These are phyloP conservation scores for Oncorhynchus masou DNA, from an alignment of 2,113 vertebrate genomes.

Conservation along the genomic window DNA sequence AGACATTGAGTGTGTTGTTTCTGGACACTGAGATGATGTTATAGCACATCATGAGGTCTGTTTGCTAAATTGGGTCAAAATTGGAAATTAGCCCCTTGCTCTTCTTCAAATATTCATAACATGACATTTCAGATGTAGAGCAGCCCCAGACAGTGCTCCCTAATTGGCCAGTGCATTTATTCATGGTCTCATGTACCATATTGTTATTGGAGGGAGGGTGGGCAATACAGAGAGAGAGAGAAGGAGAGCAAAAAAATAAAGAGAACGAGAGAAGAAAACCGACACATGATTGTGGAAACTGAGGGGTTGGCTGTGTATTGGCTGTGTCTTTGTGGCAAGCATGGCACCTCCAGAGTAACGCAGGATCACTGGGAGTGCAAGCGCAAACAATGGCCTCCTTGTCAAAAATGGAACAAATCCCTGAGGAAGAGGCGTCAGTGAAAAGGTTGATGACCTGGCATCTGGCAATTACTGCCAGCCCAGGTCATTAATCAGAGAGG, in stretches of 20 bases:
- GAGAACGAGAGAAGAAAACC: not conserved
- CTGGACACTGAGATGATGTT: constrained; percentile 32
- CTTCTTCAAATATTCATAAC: constrained; percentile 53
- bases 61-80: constrained; percentile 57
- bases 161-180: constrained; percentile 53
- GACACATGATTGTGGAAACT: not conserved
- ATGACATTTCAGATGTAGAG: constrained; percentile 53
- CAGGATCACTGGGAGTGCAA: constrained; percentile 15
- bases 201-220: constrained; percentile 11
- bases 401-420: constrained; percentile 29
- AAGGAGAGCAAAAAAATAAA: not conserved
- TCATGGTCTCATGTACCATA: constrained; percentile 26
- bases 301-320: not conserved
- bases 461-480: constrained; percentile 46
- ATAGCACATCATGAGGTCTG: constrained; percentile 32
- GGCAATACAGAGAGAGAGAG: not conserved
- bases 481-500: constrained; percentile 45
- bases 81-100: constrained; percentile 34
- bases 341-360: not conserved
- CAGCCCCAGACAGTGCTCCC: constrained; percentile 42
- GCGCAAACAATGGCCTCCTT: constrained; percentile 37
- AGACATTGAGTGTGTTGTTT: constrained; percentile 14
- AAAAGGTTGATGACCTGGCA: constrained; percentile 49
- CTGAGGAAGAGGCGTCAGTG: constrained; percentile 43
- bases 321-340: not conserved